phyloP scores from a whole-genome alignment of 2,113 vertebrate species.

The Ictalurus punctatus region DNA sequence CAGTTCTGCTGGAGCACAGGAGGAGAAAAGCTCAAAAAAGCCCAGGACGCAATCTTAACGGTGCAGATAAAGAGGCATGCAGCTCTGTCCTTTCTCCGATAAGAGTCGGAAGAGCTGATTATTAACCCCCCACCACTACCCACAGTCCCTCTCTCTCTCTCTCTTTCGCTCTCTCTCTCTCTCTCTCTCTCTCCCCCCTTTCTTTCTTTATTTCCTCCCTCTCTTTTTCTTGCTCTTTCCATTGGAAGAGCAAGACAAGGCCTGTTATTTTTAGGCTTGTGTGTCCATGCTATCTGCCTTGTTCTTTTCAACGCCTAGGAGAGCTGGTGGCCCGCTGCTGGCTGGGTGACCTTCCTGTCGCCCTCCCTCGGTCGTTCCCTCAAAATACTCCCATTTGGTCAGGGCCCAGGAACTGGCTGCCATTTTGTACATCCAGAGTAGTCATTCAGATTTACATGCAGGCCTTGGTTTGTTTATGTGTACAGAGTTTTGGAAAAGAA shows the following conservation, averaged over 20 bases:
- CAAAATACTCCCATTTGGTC: neutral
- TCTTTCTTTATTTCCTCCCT: slow-evolving; percentile 1
- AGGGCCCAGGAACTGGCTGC: slow-evolving; percentile 3
- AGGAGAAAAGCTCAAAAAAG: slow-evolving; percentile 62
- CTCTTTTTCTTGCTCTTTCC: slow-evolving; percentile 56
- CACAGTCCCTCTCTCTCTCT: slow-evolving; percentile 42
- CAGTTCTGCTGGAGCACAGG: slow-evolving; percentile 45
- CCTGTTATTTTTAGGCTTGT: slow-evolving; percentile 76
- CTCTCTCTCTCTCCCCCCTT: slow-evolving; percentile 36
- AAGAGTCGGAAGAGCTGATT: slow-evolving; percentile 81
- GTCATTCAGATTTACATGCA: slow-evolving; percentile 5
- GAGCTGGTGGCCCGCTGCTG: slow-evolving; percentile 64
- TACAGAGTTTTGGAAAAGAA: slow-evolving; percentile 20
- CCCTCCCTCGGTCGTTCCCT: slow-evolving; percentile 49
- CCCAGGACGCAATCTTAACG: slow-evolving; percentile 62
- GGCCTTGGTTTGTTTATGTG: slow-evolving; percentile 9
- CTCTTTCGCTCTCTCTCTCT: slow-evolving; percentile 51
- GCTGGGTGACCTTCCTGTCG: slow-evolving; percentile 73
- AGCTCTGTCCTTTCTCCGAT: slow-evolving; percentile 78
- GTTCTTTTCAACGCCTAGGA: slow-evolving; percentile 77
- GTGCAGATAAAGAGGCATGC: slow-evolving; percentile 72
- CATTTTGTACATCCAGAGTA: slow-evolving; percentile 8
- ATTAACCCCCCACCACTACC: slow-evolving; percentile 56
- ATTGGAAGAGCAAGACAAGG: slow-evolving; percentile 59
- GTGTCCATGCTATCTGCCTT: slow-evolving; percentile 73